These are phyloP conservation scores for Phainopepla nitens DNA, from an alignment of 2,113 vertebrate species.

Conservation along the genomic window DNA sequence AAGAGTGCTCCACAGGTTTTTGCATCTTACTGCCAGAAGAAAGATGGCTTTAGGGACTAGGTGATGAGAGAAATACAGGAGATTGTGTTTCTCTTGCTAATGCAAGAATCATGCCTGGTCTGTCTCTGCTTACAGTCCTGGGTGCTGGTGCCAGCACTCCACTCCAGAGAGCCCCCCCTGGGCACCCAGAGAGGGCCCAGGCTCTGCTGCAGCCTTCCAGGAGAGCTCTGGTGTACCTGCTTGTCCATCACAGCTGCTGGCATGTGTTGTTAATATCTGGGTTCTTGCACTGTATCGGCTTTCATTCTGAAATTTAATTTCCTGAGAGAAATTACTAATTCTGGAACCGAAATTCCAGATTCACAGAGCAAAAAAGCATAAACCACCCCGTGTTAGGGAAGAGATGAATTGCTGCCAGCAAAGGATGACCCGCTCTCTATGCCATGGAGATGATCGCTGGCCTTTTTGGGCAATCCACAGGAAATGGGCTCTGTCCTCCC, in stretches of 20 bases:
- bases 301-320: background rate
- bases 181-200: background rate
- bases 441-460: fast-evolving
- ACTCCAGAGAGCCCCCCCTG: background rate
- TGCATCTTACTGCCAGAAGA: background rate
- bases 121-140: conserved; percentile 37
- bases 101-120: conserved; percentile 55
- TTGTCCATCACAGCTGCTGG: background rate
- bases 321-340: background rate
- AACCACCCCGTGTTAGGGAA: background rate
- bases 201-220: background rate
- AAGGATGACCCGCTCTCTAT: background rate
- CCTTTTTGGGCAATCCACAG: background rate
- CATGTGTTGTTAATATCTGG: fast-evolving
- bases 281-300: background rate
- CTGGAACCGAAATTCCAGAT: background rate
- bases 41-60: conserved; percentile 1
- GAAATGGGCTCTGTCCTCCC: background rate
- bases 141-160: background rate
- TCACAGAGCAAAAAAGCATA: background rate
- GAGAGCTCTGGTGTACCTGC: background rate
- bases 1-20: background rate
- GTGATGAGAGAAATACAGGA: background rate
- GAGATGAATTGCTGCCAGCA: background rate
- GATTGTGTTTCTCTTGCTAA: conserved; percentile 42